Evolutionary conservation across 2,113 vertebrate genomes (phyloP).

Genomic region (Microtus montanus): DNA sequence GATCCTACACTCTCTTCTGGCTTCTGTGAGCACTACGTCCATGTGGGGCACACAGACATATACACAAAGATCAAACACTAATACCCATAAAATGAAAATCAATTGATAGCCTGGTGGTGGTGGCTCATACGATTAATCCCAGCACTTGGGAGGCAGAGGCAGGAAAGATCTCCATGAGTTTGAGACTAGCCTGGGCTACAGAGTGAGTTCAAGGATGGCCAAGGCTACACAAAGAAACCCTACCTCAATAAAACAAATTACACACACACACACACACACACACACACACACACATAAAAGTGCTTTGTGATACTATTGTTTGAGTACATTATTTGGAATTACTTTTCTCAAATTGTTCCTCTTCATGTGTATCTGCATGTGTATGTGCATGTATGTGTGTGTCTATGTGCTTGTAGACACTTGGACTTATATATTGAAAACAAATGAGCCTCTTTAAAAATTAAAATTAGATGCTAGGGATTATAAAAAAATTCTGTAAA

Average conservation of each 20-base stretch:
- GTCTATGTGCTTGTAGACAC: neutral
- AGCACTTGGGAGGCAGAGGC: neutral
- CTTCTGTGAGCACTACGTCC: neutral
- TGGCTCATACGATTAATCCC: neutral
- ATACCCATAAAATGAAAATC: neutral
- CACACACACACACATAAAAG: too few species aligned
- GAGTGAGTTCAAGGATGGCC: neutral
- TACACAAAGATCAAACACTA: neutral
- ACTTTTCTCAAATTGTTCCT: neutral
- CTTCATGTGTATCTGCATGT: neutral
- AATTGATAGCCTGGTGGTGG: neutral
- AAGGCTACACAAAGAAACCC: neutral
- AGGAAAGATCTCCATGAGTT: neutral
- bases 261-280: too few species aligned
- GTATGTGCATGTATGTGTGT: neutral
- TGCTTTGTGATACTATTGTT: neutral
- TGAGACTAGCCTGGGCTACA: neutral
- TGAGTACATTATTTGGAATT: neutral
- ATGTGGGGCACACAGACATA: neutral
- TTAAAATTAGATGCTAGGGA: neutral
- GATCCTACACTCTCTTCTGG: neutral
- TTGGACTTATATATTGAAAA: conserved; percentile 47
- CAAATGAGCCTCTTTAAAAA: conserved; percentile 40
- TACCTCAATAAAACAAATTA: neutral
- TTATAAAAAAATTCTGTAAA: conserved; percentile 27